Conservation (phyloP, 2,113 vertebrate species). For the Heteronetta atricapilla region DNA sequence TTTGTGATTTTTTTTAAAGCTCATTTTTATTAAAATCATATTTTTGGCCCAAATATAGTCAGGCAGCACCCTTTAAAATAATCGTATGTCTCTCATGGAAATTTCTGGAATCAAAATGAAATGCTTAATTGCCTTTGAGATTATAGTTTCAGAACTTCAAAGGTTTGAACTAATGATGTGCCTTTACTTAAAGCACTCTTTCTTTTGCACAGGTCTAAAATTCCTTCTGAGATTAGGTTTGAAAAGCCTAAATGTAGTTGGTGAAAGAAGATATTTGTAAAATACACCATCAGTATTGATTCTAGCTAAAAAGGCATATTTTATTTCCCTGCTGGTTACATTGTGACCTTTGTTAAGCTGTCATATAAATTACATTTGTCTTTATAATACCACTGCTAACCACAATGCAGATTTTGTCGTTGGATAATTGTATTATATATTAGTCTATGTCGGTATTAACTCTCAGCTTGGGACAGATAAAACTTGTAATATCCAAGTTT, state of each 20-base stretch:
- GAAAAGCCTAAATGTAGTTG: not conserved
- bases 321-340: slow-evolving; percentile 21
- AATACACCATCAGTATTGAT: slow-evolving; percentile 6
- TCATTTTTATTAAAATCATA: not conserved
- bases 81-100: not conserved
- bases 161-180: slow-evolving; percentile 43
- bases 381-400: slow-evolving; percentile 44
- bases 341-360: slow-evolving; percentile 59
- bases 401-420: slow-evolving; percentile 8
- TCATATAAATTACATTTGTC: slow-evolving; percentile 46
- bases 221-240: not conserved
- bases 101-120: slow-evolving; percentile 29
- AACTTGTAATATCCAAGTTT: not conserved
- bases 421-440: slow-evolving; percentile 16
- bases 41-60: not conserved
- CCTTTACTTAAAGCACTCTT: slow-evolving; percentile 32
- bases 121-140: slow-evolving; percentile 42
- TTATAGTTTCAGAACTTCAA: slow-evolving; percentile 53
- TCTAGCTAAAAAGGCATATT: slow-evolving; percentile 2
- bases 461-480: slow-evolving; percentile 32
- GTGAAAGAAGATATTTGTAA: slow-evolving; percentile 30
- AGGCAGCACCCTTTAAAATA: not conserved
- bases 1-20: not conserved
- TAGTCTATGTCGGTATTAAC: not conserved
- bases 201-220: not conserved